A percentile compares a stretch with the other conserved stretches of the same genome.
These are phyloP conservation scores for Drosophila setifemur DNA, from an alignment of 1,140 invertebrate species.

Conservation along the genomic window DNA sequence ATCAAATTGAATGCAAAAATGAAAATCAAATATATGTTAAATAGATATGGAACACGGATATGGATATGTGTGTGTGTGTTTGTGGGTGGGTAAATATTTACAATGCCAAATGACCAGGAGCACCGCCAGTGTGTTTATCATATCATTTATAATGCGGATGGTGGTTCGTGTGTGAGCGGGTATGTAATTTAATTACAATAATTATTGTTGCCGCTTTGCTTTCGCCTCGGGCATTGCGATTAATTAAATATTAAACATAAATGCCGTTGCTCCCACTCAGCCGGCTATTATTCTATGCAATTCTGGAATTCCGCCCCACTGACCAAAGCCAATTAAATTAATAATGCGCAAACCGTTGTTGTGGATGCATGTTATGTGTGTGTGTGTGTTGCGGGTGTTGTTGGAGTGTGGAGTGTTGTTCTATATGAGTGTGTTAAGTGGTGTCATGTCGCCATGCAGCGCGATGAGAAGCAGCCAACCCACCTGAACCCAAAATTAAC, in stretches of 20 bases:
- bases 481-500: conserved; percentile 13
- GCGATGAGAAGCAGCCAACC: conserved; percentile 13
- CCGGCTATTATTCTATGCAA: conserved; percentile 24
- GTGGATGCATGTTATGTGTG: conserved; percentile 25
- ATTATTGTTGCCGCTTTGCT: conserved; percentile 6
- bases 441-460: conserved; percentile 49
- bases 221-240: conserved; percentile 43
- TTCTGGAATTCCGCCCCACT: conserved; percentile 29
- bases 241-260: conserved; percentile 71
- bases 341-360: conserved; percentile 51
- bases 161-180: not conserved
- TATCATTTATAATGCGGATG: conserved; percentile 11
- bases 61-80: no score
- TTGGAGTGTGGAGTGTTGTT: conserved; percentile 34
- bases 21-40: conserved; percentile 45
- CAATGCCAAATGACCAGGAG: conserved; percentile 56
- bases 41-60: conserved; percentile 31
- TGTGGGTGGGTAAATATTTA: conserved; percentile 51
- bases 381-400: conserved; percentile 6
- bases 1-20: conserved; percentile 43
- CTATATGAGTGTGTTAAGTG: conserved; percentile 22
- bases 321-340: conserved; percentile 74
- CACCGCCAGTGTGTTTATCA: conserved; percentile 23
- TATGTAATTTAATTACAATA: conserved; percentile 45
- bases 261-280: conserved; percentile 30